phyloP scores from a whole-genome alignment of 53 echinoderm and acorn worm genomes.

The Mesocentrotus franciscanus region DNA sequence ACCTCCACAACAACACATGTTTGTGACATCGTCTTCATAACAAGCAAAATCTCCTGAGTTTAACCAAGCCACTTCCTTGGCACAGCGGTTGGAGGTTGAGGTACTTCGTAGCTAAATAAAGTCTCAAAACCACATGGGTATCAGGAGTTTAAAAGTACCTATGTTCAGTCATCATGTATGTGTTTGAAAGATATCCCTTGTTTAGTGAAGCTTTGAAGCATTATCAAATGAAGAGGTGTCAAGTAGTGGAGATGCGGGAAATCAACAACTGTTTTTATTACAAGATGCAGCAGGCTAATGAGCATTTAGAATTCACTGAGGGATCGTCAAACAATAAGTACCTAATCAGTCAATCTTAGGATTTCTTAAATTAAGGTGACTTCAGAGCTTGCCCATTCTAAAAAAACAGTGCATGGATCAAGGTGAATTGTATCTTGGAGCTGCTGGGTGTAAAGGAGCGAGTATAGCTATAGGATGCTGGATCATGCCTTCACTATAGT shows the following conservation, averaged over 20 bases:
- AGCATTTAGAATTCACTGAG: not conserved
- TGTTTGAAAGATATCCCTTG: not conserved
- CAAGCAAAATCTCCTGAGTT: not conserved
- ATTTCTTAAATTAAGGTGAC: not conserved
- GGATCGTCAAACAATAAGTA: not conserved
- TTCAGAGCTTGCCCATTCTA: not conserved
- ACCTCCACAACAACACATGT: slow-evolving; percentile 68
- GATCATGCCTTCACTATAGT: not conserved
- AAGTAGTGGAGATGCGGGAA: not conserved
- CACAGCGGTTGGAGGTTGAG: not conserved
- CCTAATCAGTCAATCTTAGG: not conserved
- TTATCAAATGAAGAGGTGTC: not conserved
- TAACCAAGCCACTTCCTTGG: not conserved
- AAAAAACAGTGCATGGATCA: not conserved
- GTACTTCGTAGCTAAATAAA: slow-evolving; percentile 9
- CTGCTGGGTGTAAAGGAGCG: not conserved
- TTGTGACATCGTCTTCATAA: slow-evolving; percentile 57
- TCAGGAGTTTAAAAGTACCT: not conserved
- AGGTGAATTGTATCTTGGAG: not conserved
- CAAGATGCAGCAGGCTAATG: not conserved
- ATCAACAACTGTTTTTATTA: not conserved
- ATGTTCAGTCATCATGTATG: not conserved
- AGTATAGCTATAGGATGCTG: not conserved
- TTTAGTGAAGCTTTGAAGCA: not conserved
- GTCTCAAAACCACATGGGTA: not conserved